These are phyloP conservation scores for Stenurella melanura DNA, from an alignment of 2,888 invertebrate genomes.

Conservation along the genomic window DNA sequence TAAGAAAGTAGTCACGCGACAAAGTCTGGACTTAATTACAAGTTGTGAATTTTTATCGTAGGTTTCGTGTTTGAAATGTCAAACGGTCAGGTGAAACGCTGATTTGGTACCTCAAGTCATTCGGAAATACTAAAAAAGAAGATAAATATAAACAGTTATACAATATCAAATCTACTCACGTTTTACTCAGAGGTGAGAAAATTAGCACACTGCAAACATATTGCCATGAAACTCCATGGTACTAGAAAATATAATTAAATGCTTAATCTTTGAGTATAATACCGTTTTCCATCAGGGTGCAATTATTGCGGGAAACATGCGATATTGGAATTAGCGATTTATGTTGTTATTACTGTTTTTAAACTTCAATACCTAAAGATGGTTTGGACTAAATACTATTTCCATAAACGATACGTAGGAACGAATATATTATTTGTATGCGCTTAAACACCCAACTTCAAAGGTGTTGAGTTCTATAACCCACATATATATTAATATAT, in stretches of 20 bases:
- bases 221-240: not conserved
- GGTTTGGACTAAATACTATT: not conserved
- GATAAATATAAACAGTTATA: not conserved
- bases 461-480: too few relatives aligned
- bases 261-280: not conserved
- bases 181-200: not conserved
- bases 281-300: not conserved
- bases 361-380: not conserved
- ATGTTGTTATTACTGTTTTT: not conserved
- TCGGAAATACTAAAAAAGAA: slow-evolving; percentile 11
- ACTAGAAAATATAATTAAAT: not conserved
- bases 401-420: too few relatives aligned
- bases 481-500: too few relatives aligned
- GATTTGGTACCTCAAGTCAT: slow-evolving; percentile 5
- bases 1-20: slow-evolving; percentile 20
- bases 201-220: not conserved
- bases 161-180: not conserved
- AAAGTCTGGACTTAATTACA: slow-evolving; percentile 26
- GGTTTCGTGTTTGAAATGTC: slow-evolving; percentile 23
- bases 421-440: too few relatives aligned
- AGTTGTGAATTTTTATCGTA: slow-evolving; percentile 24
- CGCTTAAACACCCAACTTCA: too few relatives aligned
- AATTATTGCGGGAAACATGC: not conserved
- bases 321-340: not conserved
- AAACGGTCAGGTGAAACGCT: slow-evolving; percentile 11